Conservation (phyloP, 2,113 vertebrate genomes). For the Odocoileus virginianus region DNA sequence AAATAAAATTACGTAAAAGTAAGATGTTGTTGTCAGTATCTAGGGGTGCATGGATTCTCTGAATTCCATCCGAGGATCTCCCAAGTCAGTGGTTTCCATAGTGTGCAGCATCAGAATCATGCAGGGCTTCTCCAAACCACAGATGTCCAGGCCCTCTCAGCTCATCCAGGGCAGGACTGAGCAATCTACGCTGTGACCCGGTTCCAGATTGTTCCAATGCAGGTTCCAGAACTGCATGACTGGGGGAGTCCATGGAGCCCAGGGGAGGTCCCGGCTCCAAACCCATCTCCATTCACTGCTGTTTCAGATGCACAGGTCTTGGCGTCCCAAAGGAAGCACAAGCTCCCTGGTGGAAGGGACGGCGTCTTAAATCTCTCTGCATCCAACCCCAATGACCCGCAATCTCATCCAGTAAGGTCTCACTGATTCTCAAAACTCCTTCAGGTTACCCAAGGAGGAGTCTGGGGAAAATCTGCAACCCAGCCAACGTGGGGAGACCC, state of each 20-base stretch:
- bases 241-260: accelerated
- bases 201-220: neutral
- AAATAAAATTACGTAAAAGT: neutral
- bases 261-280: neutral
- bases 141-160: neutral
- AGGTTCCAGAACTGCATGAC: neutral
- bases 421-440: neutral
- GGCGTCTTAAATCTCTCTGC: neutral
- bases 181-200: neutral
- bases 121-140: neutral
- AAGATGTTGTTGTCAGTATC: neutral
- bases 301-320: neutral
- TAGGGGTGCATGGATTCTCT: neutral
- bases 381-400: neutral
- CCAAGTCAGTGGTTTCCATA: neutral
- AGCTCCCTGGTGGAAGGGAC: neutral
- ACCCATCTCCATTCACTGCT: neutral
- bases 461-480: neutral
- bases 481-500: accelerated
- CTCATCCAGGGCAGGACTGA: too few species aligned
- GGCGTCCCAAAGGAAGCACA: neutral
- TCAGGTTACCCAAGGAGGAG: neutral
- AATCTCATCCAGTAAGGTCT: neutral
- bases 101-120: neutral
- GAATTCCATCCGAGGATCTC: neutral